phyloP scores from a whole-genome alignment of 37 sponge, comb jelly and placozoan species.

The Oscarella lobularis region DNA sequence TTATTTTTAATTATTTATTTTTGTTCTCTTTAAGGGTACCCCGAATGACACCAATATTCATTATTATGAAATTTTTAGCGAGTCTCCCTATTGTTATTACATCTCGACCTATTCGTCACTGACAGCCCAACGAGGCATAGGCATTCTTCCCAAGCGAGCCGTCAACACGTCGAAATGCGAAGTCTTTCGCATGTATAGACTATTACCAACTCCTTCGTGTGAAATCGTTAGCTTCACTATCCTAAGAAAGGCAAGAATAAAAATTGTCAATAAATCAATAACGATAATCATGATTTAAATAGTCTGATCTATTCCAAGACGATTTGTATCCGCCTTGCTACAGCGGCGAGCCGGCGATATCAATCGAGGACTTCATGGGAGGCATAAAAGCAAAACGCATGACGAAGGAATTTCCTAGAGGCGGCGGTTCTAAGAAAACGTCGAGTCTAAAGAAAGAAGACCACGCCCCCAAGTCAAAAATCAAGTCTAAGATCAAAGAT shows the following conservation, averaged over 20 bases:
- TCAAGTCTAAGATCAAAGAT: no score
- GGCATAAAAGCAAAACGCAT: neutral
- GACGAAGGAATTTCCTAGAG: no score
- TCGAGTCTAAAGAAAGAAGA: no score
- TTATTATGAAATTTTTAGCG: constrained; percentile 64
- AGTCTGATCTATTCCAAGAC: constrained; percentile 7
- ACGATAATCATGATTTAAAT: no score
- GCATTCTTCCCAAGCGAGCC: constrained; percentile 49
- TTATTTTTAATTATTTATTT: no score
- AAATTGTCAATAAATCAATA: no score
- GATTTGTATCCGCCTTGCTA: neutral
- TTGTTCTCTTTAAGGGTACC: no score
- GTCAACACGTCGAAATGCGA: constrained; percentile 63
- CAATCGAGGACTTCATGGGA: neutral
- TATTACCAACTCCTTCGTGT: constrained; percentile 41
- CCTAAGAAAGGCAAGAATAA: constrained; percentile 60
- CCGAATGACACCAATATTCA: constrained; percentile 80
- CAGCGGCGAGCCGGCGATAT: neutral
- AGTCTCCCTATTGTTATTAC: constrained; percentile 39
- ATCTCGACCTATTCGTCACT: constrained; percentile 56
- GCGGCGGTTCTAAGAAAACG: no score
- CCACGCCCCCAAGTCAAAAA: no score
- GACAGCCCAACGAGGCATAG: constrained; percentile 44
- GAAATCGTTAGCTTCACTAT: constrained; percentile 67
- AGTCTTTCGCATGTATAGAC: constrained; percentile 64